Evolutionary conservation across 1,140 invertebrate genomes (phyloP).

Genomic region (Euwallacea fornicatus): DNA sequence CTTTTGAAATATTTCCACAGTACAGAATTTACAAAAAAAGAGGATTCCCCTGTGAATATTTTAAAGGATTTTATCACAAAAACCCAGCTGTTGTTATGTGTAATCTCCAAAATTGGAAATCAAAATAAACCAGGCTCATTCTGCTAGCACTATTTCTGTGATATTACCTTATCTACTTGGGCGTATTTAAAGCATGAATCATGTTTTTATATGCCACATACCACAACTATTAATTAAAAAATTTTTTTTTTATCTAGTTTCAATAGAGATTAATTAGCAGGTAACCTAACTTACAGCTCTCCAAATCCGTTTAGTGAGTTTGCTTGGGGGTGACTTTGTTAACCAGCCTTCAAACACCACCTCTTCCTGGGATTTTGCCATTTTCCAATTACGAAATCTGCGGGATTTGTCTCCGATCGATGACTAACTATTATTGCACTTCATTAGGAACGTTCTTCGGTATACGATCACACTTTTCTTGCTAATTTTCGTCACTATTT

Average conservation of each 20-base stretch:
- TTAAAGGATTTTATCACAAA: slow-evolving; percentile 8
- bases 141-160: slow-evolving; percentile 30
- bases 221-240: not conserved
- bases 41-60: too few relatives aligned
- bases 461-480: too few relatives aligned
- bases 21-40: too few relatives aligned
- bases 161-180: slow-evolving; percentile 34
- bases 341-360: slow-evolving; percentile 79
- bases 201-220: slow-evolving; percentile 37
- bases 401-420: too few relatives aligned
- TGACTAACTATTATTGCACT: too few relatives aligned
- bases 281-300: slow-evolving; percentile 73
- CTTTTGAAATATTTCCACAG: too few relatives aligned
- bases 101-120: too few relatives aligned
- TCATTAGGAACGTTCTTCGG: too few relatives aligned
- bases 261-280: too few relatives aligned
- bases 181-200: slow-evolving; percentile 44
- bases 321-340: slow-evolving; percentile 78
- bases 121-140: too few relatives aligned
- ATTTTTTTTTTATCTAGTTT: not conserved
- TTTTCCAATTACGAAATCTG: slow-evolving; percentile 35
- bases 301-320: slow-evolving; percentile 77
- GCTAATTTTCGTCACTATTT: too few relatives aligned
- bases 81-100: not conserved
- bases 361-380: slow-evolving; percentile 51